Evolutionary conservation across 2,113 vertebrate species (phyloP).

Genomic region (Nyctibius bracteatus): DNA sequence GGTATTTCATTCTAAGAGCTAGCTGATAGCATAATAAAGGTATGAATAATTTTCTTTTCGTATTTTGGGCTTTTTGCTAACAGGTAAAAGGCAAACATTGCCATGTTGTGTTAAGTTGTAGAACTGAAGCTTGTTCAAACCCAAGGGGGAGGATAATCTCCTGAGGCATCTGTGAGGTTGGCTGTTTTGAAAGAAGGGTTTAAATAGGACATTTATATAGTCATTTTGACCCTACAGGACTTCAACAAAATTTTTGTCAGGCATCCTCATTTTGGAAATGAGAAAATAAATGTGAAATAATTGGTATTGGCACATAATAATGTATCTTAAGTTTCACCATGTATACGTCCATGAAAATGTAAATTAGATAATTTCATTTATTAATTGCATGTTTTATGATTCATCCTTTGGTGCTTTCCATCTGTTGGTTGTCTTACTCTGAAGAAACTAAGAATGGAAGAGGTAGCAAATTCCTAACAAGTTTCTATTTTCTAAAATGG

Average conservation of each 20-base stretch:
- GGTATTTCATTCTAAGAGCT: neutral
- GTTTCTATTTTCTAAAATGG: neutral
- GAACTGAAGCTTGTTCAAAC: neutral
- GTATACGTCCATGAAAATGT: neutral
- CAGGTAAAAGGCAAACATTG: neutral
- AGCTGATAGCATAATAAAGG: neutral
- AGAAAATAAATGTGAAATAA: neutral
- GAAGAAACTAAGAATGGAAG: neutral
- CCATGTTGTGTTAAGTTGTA: neutral
- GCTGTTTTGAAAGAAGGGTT: neutral
- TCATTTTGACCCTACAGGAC: neutral
- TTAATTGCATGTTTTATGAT: neutral
- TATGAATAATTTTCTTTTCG: neutral
- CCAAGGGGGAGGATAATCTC: neutral
- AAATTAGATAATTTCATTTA: neutral
- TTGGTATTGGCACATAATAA: neutral
- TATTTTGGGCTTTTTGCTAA: accelerated
- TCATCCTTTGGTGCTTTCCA: neutral
- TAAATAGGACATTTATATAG: neutral
- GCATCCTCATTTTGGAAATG: neutral
- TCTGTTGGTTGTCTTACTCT: neutral
- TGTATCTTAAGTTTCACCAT: neutral
- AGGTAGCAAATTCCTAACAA: neutral
- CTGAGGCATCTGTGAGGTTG: neutral
- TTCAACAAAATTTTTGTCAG: neutral